phyloP scores from a whole-genome alignment of 1,140 invertebrate species.

The Drosophila pectinifera region DNA sequence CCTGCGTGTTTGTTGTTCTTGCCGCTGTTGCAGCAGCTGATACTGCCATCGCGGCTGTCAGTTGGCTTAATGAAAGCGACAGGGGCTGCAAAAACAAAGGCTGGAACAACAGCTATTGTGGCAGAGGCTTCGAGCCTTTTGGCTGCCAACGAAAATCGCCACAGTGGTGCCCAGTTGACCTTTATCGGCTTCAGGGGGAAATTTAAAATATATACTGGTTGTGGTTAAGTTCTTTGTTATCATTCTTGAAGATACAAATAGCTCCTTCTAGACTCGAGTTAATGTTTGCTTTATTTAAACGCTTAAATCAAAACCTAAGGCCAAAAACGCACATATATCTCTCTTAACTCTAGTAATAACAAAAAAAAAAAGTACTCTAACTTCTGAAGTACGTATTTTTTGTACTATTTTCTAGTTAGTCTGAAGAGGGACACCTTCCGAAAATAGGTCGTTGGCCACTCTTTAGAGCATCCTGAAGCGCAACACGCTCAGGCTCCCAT shows the following conservation, averaged over 20 bases:
- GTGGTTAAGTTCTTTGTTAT: not conserved
- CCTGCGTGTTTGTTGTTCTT: constrained; percentile 29
- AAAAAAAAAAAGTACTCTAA: not conserved
- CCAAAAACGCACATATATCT: too few relatives aligned
- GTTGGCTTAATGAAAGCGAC: constrained; percentile 70
- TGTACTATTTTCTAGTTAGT: too few relatives aligned
- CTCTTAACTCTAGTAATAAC: too few relatives aligned
- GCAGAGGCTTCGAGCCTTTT: constrained; percentile 20
- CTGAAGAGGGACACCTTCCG: too few relatives aligned
- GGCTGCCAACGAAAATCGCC: constrained; percentile 1
- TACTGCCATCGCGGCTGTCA: constrained; percentile 54
- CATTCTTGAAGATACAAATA: not conserved
- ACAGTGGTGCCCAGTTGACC: not conserved
- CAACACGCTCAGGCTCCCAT: not conserved
- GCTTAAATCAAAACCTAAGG: too few relatives aligned
- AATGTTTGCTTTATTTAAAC: too few relatives aligned
- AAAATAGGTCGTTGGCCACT: not conserved
- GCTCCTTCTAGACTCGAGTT: too few relatives aligned
- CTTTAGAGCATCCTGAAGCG: constrained; percentile 1
- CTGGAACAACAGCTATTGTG: constrained; percentile 4
- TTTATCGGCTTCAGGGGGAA: not conserved
- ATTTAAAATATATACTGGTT: too few relatives aligned
- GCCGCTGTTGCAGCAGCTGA: constrained; percentile 20
- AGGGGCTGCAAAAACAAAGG: constrained; percentile 10
- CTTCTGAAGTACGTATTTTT: too few relatives aligned